These are phyloP conservation scores for Lysiphlebus fabarum DNA, from an alignment of 1,140 invertebrate species.

Conservation along the genomic window DNA sequence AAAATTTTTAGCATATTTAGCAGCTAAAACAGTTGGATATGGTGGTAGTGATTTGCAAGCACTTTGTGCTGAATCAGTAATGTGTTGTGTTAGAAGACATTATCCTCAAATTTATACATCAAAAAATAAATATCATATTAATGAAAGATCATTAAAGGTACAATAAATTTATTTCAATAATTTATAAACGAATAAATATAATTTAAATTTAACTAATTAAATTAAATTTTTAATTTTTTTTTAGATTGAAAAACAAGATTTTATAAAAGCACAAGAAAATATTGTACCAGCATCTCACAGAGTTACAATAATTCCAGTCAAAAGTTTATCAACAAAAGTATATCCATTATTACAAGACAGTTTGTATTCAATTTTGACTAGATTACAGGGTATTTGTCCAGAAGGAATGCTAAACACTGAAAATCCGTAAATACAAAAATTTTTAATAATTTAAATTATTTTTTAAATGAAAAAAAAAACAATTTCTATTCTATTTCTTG, in stretches of 20 bases:
- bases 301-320: conserved; percentile 55
- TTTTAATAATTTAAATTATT: neutral
- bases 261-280: conserved; percentile 62
- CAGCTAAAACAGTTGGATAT: conserved; percentile 52
- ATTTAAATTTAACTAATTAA: neutral
- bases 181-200: neutral
- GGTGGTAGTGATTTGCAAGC: conserved; percentile 56
- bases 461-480: too few species aligned
- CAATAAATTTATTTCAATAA: conserved; percentile 2
- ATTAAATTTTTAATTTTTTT: conserved; percentile 14
- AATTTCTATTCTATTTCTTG: too few species aligned
- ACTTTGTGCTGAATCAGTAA: conserved; percentile 50
- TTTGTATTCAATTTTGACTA: conserved; percentile 50
- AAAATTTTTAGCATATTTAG: conserved; percentile 48
- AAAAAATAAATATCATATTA: conserved; percentile 44
- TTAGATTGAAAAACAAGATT: conserved; percentile 65
- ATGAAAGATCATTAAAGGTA: conserved; percentile 45
- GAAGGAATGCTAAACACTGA: conserved; percentile 44
- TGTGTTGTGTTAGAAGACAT: conserved; percentile 47
- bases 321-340: conserved; percentile 56
- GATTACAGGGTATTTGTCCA: conserved; percentile 39
- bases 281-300: conserved; percentile 71
- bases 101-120: conserved; percentile 52
- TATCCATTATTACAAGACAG: conserved; percentile 58
- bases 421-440: conserved; percentile 33